Conservation (phyloP, 2,113 vertebrate genomes). For the Otolemur garnettii region DNA sequence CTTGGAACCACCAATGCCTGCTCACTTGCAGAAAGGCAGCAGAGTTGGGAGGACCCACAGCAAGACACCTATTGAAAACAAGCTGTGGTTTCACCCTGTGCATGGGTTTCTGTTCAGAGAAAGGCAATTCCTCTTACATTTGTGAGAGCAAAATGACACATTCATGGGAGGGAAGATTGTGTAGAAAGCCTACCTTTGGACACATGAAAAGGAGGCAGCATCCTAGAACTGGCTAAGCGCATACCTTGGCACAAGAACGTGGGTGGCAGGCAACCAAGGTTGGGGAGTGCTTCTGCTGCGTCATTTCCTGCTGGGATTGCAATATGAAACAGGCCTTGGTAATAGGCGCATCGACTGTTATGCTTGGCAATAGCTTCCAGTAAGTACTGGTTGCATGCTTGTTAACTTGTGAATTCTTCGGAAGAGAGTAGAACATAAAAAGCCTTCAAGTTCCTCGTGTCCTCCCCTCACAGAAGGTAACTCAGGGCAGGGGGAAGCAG, state of each 20-base stretch:
- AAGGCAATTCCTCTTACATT: slow-evolving; percentile 59
- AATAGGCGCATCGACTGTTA: neutral
- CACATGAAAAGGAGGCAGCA: neutral
- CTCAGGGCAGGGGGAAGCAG: neutral
- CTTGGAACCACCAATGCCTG: neutral
- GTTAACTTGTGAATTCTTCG: slow-evolving; percentile 39
- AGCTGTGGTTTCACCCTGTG: slow-evolving; percentile 27
- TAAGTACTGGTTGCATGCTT: slow-evolving; percentile 13
- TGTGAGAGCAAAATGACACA: slow-evolving; percentile 41
- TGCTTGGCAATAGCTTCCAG: slow-evolving; percentile 39
- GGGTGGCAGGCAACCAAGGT: slow-evolving; percentile 42
- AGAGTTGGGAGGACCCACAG: neutral
- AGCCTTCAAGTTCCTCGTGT: neutral
- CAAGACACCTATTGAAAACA: slow-evolving; percentile 41
- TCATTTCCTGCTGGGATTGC: neutral
- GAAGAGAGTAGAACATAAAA: neutral
- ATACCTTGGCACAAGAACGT: neutral
- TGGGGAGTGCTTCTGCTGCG: neutral
- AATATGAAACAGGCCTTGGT: neutral
- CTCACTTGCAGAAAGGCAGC: neutral
- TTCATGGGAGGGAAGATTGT: neutral
- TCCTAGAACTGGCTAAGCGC: neutral
- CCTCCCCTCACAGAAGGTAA: neutral
- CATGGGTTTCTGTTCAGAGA: slow-evolving; percentile 61
- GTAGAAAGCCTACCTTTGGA: neutral